These are phyloP conservation scores for Anoura caudifer DNA, from an alignment of 2,113 vertebrate genomes.

Conservation along the genomic window DNA sequence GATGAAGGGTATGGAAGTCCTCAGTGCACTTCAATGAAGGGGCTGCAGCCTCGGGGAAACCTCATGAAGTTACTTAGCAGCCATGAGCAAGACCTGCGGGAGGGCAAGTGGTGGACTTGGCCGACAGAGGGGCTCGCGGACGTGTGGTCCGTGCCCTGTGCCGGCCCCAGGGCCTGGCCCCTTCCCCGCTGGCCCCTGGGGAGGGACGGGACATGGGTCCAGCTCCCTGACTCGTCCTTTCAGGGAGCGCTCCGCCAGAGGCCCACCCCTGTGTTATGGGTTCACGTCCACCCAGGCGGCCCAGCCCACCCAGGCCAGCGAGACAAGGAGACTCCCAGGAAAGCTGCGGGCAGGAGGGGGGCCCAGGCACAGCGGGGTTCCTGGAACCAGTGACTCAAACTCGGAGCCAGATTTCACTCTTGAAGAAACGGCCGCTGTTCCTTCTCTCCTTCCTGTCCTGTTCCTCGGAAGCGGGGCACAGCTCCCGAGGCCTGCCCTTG, in stretches of 20 bases:
- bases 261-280: neutral
- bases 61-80: neutral
- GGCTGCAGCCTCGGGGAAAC: neutral
- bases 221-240: neutral
- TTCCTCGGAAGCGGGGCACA: rapidly evolving
- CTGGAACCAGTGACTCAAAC: neutral
- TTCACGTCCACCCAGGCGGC: neutral
- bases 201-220: neutral
- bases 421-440: rapidly evolving
- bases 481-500: too few species aligned
- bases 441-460: neutral
- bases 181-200: neutral
- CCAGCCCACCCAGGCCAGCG: neutral
- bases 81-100: neutral
- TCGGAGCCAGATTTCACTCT: neutral
- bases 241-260: neutral
- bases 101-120: rapidly evolving
- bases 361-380: too few species aligned
- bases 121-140: neutral
- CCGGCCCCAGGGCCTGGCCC: rapidly evolving
- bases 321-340: neutral
- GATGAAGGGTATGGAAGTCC: neutral
- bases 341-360: neutral
- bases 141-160: too few species aligned
- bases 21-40: neutral